Evolutionary conservation across 1,140 invertebrate genomes (phyloP), one percentile per base, ranked within the genome.

Genomic region (Drosophila miranda): DNA sequence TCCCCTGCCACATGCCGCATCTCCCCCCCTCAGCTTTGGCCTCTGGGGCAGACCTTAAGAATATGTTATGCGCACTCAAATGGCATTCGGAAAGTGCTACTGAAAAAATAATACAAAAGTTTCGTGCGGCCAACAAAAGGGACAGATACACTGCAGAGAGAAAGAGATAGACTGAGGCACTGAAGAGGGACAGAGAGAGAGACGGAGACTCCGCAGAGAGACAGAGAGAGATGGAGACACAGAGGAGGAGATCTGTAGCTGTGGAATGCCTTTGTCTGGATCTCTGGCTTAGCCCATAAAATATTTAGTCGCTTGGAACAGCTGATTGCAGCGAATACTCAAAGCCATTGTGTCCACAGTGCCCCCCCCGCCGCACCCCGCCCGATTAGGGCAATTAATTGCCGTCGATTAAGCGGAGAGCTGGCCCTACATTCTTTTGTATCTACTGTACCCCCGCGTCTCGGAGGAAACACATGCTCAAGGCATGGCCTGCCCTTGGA

Each of bases 41-140:
- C 34, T 61, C 55, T 50, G 70, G 70, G 50, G 55, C 71, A 75
- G 74, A 62, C 74, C 64, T 68, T 78, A 78, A 82, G 83, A 87
- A 88, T 87, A 87, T 87, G 82, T 86, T 86, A 80, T 80, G 81
- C 81, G 73, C 81, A 86, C 73, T 83, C 76, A 83, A 86, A 86
- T 86, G 82, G 82, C 82, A 86, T 87, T 87, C 83, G 77, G 61
- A 78, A 87, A 87, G 82, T 88, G 82, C 82, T 87, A 87, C 82
- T 87, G 82, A 70, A 87, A 61, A 87, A 87, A 82, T 78, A 86
- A 87, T 68, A 87, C 77, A 86, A 83, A 78, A 87, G 77, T 67
- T 84, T 75, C 80, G 72, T 75, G 76, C 76, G 57, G 48, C 38
- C 61, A 83, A 87, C 82, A 86, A 81, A 70, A 61, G 70, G 41